phyloP scores from a whole-genome alignment of 2,888 invertebrate genomes.

The Spicauda simplicius region DNA sequence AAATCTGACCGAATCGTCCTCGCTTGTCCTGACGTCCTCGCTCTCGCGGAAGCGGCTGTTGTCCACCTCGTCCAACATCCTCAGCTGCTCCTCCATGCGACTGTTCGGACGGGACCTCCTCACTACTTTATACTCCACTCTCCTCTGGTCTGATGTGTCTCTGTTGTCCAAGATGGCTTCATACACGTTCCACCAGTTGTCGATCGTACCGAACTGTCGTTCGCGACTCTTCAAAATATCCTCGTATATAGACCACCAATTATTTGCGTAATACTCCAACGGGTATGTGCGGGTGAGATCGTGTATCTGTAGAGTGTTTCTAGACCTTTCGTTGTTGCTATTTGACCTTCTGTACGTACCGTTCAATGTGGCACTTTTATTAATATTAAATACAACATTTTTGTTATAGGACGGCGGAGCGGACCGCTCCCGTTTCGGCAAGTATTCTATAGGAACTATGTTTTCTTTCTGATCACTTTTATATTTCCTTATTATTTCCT shows the following conservation, averaged over 20 bases:
- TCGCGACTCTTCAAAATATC: constrained; percentile 73
- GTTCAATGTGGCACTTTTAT: constrained; percentile 55
- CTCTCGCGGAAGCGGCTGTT: constrained; percentile 68
- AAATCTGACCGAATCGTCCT: constrained; percentile 76
- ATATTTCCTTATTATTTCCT: constrained; percentile 74
- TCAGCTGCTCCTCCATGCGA: constrained; percentile 71
- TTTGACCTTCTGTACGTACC: constrained; percentile 55
- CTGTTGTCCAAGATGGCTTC: constrained; percentile 68
- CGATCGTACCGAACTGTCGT: constrained; percentile 77
- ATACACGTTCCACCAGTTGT: constrained; percentile 80
- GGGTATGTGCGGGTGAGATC: constrained; percentile 76
- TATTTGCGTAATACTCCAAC: constrained; percentile 77
- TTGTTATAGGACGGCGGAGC: constrained; percentile 56
- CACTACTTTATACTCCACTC: constrained; percentile 58
- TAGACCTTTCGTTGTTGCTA: constrained; percentile 51
- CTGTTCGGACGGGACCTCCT: constrained; percentile 62
- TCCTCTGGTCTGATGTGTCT: constrained; percentile 58
- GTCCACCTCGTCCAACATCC: constrained; percentile 69
- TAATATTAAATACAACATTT: constrained; percentile 62
- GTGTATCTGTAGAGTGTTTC: constrained; percentile 65
- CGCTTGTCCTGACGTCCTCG: constrained; percentile 62
- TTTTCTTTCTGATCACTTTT: constrained; percentile 66
- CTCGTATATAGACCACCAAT: constrained; percentile 81
- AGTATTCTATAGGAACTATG: constrained; percentile 48
- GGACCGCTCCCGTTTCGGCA: constrained; percentile 50